A percentile compares a stretch with the other conserved stretches of the same genome.
phyloP scores from a whole-genome alignment of 2,113 vertebrate genomes.

The Oreochromis niloticus region DNA sequence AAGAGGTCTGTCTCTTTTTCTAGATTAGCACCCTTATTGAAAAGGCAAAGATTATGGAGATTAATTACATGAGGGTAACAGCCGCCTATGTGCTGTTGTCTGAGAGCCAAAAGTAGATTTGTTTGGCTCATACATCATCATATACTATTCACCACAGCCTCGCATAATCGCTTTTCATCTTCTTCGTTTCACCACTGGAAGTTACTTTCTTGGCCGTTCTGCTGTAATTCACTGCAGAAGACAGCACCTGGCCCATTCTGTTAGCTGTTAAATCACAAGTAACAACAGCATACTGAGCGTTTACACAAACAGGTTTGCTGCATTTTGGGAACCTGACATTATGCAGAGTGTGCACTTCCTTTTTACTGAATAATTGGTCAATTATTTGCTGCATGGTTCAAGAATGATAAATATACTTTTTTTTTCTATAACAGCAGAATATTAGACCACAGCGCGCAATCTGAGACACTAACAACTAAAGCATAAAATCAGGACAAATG shows the following conservation, averaged over 20 bases:
- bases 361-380: slow-evolving; percentile 66
- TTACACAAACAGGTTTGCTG: slow-evolving; percentile 17
- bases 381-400: slow-evolving; percentile 54
- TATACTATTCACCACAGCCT: background rate
- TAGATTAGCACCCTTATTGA: slow-evolving; percentile 1
- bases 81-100: slow-evolving; percentile 6
- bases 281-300: slow-evolving; percentile 19
- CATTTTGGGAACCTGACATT: slow-evolving; percentile 39
- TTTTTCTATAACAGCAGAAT: slow-evolving; percentile 21
- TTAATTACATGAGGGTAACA: slow-evolving; percentile 43
- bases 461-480: slow-evolving; percentile 29
- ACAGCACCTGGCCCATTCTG: slow-evolving; percentile 27
- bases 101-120: slow-evolving; percentile 21
- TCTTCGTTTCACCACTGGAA: background rate
- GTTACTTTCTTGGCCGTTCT: slow-evolving; percentile 14
- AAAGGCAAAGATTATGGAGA: slow-evolving; percentile 35
- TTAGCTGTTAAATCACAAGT: slow-evolving; percentile 50
- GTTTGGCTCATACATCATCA: slow-evolving; percentile 56
- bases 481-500: slow-evolving; percentile 23
- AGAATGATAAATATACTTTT: slow-evolving; percentile 66
- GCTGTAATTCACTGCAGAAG: slow-evolving; percentile 22
- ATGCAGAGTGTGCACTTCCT: slow-evolving; percentile 65
- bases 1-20: background rate
- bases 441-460: slow-evolving; percentile 24
- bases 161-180: slow-evolving; percentile 28